Evolutionary conservation across 2,797 vertebrate genomes (phyloP).

Genomic region (Cichlasoma orientale): DNA sequence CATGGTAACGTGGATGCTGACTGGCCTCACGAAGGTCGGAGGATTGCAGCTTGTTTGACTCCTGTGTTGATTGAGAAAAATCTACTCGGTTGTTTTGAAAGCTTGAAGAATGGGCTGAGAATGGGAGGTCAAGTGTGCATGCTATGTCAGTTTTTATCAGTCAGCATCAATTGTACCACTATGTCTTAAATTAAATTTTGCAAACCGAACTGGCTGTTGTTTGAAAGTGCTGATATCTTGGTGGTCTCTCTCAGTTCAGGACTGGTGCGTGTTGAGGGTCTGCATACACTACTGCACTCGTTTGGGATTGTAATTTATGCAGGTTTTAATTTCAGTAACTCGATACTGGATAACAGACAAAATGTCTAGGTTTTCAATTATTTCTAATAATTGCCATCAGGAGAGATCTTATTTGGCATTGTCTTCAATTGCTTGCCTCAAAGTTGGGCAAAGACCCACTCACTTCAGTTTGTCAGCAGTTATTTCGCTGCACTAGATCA

Average conservation of each 20-base stretch:
- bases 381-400: background rate
- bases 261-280: background rate
- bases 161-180: too few species aligned
- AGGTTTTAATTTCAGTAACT: background rate
- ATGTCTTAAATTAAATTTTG: background rate
- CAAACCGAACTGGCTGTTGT: background rate
- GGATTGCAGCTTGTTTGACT: background rate
- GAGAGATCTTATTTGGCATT: background rate
- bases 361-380: background rate
- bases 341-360: background rate
- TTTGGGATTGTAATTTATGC: background rate
- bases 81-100: background rate
- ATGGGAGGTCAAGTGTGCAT: background rate
- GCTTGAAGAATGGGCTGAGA: background rate
- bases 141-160: too few species aligned
- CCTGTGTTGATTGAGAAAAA: background rate
- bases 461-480: background rate
- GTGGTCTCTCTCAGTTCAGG: rapidly evolving
- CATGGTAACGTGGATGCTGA: conserved; percentile 50
- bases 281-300: background rate
- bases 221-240: rapidly evolving
- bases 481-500: background rate
- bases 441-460: background rate
- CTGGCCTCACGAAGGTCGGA: background rate
- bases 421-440: rapidly evolving